phyloP scores from a whole-genome alignment of 2,113 vertebrate genomes.

The Eublepharis macularius region DNA sequence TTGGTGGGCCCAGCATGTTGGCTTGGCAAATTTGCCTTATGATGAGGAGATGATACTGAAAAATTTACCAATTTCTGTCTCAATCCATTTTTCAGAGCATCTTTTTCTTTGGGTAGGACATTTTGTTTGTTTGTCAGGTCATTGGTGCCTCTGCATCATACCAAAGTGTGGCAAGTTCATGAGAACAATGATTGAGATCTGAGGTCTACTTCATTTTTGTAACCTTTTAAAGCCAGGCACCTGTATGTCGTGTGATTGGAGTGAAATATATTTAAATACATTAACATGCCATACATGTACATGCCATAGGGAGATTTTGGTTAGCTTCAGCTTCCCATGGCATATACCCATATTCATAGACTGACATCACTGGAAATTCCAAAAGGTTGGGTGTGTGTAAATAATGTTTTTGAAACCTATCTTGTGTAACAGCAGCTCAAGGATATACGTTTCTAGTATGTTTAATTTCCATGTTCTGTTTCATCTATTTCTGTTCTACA shows the following conservation, averaged over 20 bases:
- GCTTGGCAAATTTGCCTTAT: background rate
- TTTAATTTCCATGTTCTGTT: background rate
- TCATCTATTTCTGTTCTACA: background rate
- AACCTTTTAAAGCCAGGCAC: background rate
- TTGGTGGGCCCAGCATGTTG: background rate
- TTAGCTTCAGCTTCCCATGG: background rate
- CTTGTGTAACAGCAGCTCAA: no score
- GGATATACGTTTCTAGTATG: background rate
- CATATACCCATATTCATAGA: background rate
- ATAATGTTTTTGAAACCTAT: no score
- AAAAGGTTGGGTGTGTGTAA: no score
- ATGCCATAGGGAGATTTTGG: background rate
- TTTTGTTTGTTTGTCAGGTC: background rate
- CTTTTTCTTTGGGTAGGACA: background rate
- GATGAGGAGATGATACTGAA: background rate
- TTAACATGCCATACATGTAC: background rate
- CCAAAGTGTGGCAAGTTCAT: background rate
- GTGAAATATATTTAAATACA: background rate
- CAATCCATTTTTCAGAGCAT: background rate
- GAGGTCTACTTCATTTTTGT: background rate
- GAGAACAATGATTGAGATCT: no score
- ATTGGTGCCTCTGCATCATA: background rate
- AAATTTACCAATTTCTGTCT: background rate
- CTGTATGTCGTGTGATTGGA: background rate
- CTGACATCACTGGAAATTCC: no score